phyloP scores from a whole-genome alignment of 2,888 invertebrate genomes.

The Spilosoma lubricipeda region DNA sequence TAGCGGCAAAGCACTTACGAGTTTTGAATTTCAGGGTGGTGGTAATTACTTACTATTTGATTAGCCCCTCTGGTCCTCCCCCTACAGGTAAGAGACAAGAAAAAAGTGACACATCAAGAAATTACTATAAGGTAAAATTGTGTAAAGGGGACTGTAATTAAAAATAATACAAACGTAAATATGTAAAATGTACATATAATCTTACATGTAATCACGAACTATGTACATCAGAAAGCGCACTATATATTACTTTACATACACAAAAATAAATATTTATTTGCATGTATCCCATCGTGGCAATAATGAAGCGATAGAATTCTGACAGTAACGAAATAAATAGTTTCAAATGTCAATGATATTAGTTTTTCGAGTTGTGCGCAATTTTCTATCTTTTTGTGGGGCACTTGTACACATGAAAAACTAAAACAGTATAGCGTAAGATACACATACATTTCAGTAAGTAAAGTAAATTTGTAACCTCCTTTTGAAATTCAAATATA shows the following conservation, averaged over 20 bases:
- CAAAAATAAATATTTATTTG: slow-evolving; percentile 71
- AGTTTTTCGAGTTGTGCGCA: slow-evolving; percentile 24
- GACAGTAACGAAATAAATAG: slow-evolving; percentile 4
- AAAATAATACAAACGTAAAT: slow-evolving; percentile 57
- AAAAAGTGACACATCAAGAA: too few relatives aligned
- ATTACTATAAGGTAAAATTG: too few relatives aligned
- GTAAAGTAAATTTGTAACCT: neutral
- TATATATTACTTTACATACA: slow-evolving; percentile 73
- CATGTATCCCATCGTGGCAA: slow-evolving; percentile 29
- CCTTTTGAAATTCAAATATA: neutral
- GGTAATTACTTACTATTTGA: too few relatives aligned
- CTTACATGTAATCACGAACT: slow-evolving; percentile 81
- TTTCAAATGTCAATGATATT: slow-evolving; percentile 19
- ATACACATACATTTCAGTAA: neutral
- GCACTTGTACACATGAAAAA: too few relatives aligned
- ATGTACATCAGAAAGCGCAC: slow-evolving; percentile 83
- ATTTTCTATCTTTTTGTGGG: slow-evolving; percentile 7
- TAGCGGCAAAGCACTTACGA: too few relatives aligned
- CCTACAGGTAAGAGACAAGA: too few relatives aligned
- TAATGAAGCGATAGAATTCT: slow-evolving; percentile 21
- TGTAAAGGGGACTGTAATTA: neutral
- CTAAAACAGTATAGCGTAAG: neutral
- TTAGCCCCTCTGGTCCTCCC: too few relatives aligned
- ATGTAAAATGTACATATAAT: slow-evolving; percentile 86
- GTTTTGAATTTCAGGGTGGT: too few relatives aligned